Percentiles rank a stretch among this genome's conserved stretches.
Conservation (phyloP, 2,888 invertebrate genomes). For the Tinea pellionella region DNA sequence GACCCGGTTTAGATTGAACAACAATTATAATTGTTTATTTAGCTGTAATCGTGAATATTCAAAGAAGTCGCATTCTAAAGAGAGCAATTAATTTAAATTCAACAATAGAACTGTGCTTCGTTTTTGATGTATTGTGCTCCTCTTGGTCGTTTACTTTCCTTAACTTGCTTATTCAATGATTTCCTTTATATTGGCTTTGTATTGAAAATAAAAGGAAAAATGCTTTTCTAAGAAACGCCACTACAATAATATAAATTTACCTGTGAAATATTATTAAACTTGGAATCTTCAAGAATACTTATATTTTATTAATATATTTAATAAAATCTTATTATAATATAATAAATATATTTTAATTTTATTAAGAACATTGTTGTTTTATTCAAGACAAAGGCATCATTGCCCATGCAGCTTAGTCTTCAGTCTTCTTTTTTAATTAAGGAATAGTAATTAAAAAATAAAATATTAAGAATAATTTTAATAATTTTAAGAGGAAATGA, state of each 20-base stretch:
- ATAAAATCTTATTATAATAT: no score
- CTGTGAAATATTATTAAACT: background rate
- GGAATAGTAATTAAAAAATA: no score
- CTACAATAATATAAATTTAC: background rate
- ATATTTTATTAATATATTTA: no score
- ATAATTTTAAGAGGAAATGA: no score
- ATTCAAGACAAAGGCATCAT: no score
- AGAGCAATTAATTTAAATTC: constrained; percentile 60
- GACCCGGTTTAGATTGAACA: background rate
- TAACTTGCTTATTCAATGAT: constrained; percentile 52
- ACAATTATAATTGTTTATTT: background rate
- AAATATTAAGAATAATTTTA: no score
- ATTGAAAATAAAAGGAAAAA: constrained; percentile 33
- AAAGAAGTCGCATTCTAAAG: constrained; percentile 15
- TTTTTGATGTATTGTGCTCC: constrained; percentile 57
- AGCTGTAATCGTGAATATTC: constrained; percentile 6
- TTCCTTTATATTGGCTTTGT: constrained; percentile 59
- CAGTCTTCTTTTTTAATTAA: no score
- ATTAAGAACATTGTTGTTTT: no score
- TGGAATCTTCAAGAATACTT: background rate
- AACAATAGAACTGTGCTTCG: constrained; percentile 60
- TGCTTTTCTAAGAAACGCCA: background rate
- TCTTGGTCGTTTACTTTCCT: constrained; percentile 54
- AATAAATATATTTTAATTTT: no score
- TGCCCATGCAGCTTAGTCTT: no score